These are phyloP conservation scores for Dinothrombium tinctorium DNA, from an alignment of 1,140 invertebrate species.

Conservation along the genomic window DNA sequence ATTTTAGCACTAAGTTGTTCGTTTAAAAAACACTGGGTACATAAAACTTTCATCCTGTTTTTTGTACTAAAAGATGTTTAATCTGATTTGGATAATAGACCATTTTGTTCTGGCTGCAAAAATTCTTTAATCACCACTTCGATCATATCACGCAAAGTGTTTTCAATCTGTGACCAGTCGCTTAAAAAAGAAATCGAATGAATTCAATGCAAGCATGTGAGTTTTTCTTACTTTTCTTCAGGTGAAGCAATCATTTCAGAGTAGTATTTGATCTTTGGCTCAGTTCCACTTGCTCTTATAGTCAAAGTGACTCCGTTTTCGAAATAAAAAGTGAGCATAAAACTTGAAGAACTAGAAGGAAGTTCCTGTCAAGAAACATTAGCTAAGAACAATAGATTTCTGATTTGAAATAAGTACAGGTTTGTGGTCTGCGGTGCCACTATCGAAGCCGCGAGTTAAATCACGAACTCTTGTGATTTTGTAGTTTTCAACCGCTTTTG, in stretches of 20 bases:
- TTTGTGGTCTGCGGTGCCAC: slow-evolving; percentile 37
- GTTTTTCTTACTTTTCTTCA: slow-evolving; percentile 28
- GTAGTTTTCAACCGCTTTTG: slow-evolving; percentile 31
- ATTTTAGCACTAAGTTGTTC: too few species aligned
- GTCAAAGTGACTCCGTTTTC: slow-evolving; percentile 62
- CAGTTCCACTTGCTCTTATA: slow-evolving; percentile 85
- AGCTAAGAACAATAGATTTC: not conserved
- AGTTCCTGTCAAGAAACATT: slow-evolving; percentile 23
- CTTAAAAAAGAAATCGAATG: too few species aligned
- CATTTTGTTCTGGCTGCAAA: too few species aligned
- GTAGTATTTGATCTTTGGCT: slow-evolving; percentile 97
- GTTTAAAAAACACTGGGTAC: too few species aligned
- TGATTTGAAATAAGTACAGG: slow-evolving; percentile 26
- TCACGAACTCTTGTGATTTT: slow-evolving; percentile 51
- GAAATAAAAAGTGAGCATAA: slow-evolving; percentile 95
- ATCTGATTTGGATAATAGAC: too few species aligned
- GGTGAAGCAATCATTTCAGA: slow-evolving; percentile 56
- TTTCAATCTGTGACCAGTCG: too few species aligned
- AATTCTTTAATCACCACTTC: too few species aligned
- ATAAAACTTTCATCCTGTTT: too few species aligned
- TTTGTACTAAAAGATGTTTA: too few species aligned
- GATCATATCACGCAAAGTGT: too few species aligned
- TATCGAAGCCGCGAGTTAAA: slow-evolving; percentile 68
- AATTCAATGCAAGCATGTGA: too few species aligned
- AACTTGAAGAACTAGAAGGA: slow-evolving; percentile 45